These are phyloP conservation scores for Urocolius indicus DNA, from an alignment of 2,113 vertebrate species.

Conservation along the genomic window DNA sequence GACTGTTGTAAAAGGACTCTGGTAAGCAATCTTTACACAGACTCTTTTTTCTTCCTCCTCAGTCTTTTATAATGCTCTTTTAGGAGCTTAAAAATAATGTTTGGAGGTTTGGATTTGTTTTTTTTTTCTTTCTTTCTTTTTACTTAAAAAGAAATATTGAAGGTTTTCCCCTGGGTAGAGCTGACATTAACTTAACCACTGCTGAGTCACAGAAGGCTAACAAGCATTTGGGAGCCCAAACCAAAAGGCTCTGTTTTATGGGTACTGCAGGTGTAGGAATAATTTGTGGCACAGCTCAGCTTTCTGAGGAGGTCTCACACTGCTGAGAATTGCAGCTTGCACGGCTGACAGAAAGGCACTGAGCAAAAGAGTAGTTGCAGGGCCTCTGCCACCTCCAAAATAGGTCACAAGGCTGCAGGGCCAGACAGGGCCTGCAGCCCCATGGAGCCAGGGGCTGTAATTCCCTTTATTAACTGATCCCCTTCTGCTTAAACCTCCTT, in stretches of 20 bases:
- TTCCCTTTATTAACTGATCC: background rate
- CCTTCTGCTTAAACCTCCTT: background rate
- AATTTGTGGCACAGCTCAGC: background rate
- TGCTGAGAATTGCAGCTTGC: background rate
- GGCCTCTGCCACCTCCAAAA: background rate
- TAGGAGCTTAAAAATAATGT: slow-evolving; percentile 45
- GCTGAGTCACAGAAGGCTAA: slow-evolving; percentile 56
- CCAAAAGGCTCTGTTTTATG: background rate
- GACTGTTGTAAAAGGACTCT: slow-evolving; percentile 36
- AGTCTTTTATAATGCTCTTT: slow-evolving; percentile 55
- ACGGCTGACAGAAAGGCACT: background rate
- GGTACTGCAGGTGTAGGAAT: background rate
- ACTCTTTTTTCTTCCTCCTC: background rate
- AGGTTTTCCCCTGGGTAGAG: slow-evolving; percentile 28
- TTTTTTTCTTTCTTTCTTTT: slow-evolving; percentile 16
- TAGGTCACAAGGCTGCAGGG: background rate
- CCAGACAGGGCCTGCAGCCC: background rate
- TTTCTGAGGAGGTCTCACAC: background rate
- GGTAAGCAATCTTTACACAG: slow-evolving; percentile 34
- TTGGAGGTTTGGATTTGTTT: background rate
- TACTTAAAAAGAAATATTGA: slow-evolving; percentile 58
- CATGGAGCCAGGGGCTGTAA: background rate
- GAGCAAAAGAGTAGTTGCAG: background rate
- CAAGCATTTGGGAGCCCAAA: slow-evolving; percentile 12
- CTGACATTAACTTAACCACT: slow-evolving; percentile 60